These are phyloP conservation scores for Staurois parvus DNA, from an alignment of 2,797 vertebrate genomes.

Conservation along the genomic window DNA sequence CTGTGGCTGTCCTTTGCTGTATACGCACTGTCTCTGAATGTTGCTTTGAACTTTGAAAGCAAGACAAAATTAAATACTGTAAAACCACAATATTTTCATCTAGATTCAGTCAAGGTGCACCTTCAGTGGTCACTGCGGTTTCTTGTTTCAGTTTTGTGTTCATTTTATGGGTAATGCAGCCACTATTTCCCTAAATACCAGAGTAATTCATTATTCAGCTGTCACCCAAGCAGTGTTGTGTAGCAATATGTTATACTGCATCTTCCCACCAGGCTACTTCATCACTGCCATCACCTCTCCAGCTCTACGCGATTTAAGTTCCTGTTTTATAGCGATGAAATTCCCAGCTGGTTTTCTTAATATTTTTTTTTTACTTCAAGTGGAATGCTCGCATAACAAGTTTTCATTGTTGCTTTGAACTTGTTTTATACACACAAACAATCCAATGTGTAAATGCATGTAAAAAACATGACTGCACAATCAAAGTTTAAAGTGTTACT, in stretches of 20 bases:
- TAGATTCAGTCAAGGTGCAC: not conserved
- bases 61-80: conserved; percentile 3
- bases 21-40: too few species aligned
- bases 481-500: not conserved
- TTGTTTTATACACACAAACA: not conserved
- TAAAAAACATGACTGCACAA: not conserved
- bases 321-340: not conserved
- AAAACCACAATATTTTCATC: not conserved
- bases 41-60: not conserved
- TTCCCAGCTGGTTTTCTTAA: conserved; percentile 28
- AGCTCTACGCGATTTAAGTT: not conserved
- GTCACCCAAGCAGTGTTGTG: conserved; percentile 13
- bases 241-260: conserved; percentile 43
- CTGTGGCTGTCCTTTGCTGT: too few species aligned
- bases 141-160: not conserved
- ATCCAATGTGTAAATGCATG: not conserved
- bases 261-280: conserved; percentile 41
- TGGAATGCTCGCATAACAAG: conserved; percentile 9
- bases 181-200: conserved; percentile 52
- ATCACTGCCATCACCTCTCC: conserved; percentile 27
- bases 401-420: too few species aligned
- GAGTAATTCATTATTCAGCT: conserved; percentile 40
- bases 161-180: not conserved
- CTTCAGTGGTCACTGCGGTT: not conserved
- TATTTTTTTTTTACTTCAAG: conserved; percentile 10